Evolutionary conservation across 1,140 invertebrate genomes (phyloP).

Genomic region (Drosophila triauraria): DNA sequence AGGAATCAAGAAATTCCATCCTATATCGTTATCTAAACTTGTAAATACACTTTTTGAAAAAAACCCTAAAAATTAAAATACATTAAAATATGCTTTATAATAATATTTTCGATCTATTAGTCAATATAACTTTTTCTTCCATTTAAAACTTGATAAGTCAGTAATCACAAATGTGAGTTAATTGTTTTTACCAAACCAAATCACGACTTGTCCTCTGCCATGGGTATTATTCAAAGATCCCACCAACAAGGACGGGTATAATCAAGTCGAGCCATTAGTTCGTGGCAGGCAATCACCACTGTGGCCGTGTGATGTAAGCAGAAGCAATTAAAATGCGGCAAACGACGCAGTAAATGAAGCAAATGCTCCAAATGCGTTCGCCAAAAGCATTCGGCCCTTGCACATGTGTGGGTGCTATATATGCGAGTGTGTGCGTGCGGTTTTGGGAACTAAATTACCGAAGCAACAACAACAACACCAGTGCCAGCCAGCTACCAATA

Average conservation of each 20-base stretch:
- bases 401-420: conserved; percentile 23
- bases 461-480: conserved; percentile 26
- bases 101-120: no score
- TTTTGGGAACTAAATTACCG: conserved; percentile 77
- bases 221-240: background rate
- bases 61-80: no score
- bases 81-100: no score
- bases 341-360: conserved; percentile 83
- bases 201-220: background rate
- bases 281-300: conserved; percentile 21
- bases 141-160: background rate
- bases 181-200: background rate
- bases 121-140: no score
- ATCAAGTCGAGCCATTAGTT: background rate
- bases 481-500: conserved; percentile 67
- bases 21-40: no score
- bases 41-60: no score
- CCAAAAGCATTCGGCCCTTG: conserved; percentile 61
- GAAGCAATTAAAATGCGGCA: conserved; percentile 83
- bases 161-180: no score
- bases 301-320: conserved; percentile 56
- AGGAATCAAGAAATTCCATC: no score
- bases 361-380: conserved; percentile 80
- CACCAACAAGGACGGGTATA: no score
- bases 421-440: conserved; percentile 30